These are phyloP conservation scores for Jaculus jaculus DNA, from an alignment of 2,113 vertebrate genomes.

Conservation along the genomic window DNA sequence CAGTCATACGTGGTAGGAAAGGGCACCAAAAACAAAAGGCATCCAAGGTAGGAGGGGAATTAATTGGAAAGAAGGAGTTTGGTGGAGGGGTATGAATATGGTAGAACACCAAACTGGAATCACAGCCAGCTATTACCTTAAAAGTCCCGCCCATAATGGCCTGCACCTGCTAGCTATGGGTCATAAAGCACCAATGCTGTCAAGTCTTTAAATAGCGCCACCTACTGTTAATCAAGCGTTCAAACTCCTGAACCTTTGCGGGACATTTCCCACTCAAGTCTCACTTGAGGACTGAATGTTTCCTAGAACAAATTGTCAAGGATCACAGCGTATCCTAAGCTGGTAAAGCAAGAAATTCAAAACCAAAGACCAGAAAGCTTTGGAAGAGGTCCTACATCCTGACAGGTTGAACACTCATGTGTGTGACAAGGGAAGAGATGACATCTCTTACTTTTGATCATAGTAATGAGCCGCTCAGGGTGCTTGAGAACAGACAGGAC, in stretches of 20 bases:
- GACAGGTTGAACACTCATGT: not conserved
- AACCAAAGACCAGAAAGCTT: not conserved
- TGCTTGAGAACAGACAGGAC: not conserved
- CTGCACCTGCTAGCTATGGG: not conserved
- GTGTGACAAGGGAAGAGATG: not conserved
- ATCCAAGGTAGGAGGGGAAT: too few relatives aligned
- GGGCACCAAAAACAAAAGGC: too few relatives aligned
- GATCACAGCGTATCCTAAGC: not conserved
- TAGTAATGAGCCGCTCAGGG: not conserved
- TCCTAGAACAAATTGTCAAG: not conserved
- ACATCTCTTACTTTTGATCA: not conserved
- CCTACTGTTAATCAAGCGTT: not conserved
- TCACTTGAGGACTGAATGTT: not conserved
- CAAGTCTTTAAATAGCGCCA: not conserved
- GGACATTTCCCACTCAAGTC: not conserved
- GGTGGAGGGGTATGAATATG: too few relatives aligned
- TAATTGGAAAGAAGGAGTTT: too few relatives aligned
- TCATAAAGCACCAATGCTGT: too few relatives aligned
- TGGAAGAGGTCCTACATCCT: not conserved
- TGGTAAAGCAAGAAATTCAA: not conserved
- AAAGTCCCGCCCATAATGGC: not conserved
- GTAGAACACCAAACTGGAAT: not conserved
- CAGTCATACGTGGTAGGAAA: too few relatives aligned
- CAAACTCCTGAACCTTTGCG: not conserved
- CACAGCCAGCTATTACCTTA: not conserved